These are phyloP conservation scores for Chymomyza caudatula DNA, from an alignment of 2,888 invertebrate species.

Conservation along the genomic window DNA sequence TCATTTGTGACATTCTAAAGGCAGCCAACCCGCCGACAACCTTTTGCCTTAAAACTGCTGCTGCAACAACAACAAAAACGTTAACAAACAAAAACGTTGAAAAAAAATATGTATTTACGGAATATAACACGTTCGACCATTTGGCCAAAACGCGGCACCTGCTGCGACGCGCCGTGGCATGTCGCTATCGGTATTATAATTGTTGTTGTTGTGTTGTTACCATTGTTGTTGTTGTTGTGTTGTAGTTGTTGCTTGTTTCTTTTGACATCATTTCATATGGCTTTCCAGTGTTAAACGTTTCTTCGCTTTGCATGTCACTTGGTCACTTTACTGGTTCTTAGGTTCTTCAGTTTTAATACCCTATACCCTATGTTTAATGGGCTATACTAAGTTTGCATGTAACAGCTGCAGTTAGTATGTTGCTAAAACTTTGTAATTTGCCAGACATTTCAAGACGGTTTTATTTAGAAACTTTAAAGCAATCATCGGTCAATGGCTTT, in stretches of 20 bases:
- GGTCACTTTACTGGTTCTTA: conserved; percentile 15
- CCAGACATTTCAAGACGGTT: too few relatives aligned
- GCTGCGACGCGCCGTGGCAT: conserved; percentile 24
- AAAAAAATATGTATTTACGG: not conserved
- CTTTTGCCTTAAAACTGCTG: conserved; percentile 44
- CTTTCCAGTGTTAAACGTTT: conserved; percentile 10
- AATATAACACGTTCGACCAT: conserved; percentile 13
- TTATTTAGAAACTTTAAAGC: too few relatives aligned
- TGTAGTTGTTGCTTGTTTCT: conserved; percentile 39
- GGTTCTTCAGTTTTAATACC: not conserved
- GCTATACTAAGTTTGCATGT: too few relatives aligned
- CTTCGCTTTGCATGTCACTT: conserved; percentile 60
- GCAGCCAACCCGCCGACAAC: conserved; percentile 18
- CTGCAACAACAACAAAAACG: not conserved
- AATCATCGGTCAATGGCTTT: too few relatives aligned
- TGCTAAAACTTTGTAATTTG: too few relatives aligned
- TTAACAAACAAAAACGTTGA: not conserved
- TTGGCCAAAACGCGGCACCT: conserved; percentile 46
- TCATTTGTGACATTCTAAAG: conserved; percentile 62
- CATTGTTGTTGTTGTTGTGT: conserved; percentile 16
- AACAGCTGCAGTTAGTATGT: too few relatives aligned
- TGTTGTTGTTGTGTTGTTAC: conserved; percentile 1
- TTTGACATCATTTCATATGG: conserved; percentile 60
- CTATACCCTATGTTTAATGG: conserved; percentile 33
- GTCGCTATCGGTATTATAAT: not conserved